Conservation (phyloP, 2,113 vertebrate genomes). For the Myiozetetes cayanensis region DNA sequence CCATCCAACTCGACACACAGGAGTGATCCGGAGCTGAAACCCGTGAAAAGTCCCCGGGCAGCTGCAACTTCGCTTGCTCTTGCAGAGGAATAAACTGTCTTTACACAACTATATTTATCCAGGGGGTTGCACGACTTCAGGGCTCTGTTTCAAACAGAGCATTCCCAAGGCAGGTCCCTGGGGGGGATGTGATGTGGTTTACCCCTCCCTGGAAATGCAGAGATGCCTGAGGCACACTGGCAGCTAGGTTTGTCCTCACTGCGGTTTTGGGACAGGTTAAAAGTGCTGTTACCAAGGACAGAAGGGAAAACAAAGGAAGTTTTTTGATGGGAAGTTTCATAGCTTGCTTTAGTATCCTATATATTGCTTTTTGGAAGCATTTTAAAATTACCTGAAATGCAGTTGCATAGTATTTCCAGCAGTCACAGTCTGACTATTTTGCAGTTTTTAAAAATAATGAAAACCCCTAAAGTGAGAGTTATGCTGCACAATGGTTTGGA, state of each 20-base stretch:
- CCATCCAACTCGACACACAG: neutral
- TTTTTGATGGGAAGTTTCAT: neutral
- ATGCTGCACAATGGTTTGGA: rapidly evolving
- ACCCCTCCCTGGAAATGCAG: neutral
- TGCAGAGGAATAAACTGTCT: neutral
- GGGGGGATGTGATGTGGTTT: neutral
- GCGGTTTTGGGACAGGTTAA: neutral
- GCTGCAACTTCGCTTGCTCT: neutral
- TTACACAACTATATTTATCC: neutral
- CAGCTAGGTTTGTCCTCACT: neutral
- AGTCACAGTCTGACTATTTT: neutral
- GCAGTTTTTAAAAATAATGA: neutral
- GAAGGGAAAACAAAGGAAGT: neutral
- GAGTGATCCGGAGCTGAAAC: neutral
- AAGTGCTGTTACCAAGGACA: rapidly evolving
- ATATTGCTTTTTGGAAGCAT: neutral
- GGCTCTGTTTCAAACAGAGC: neutral
- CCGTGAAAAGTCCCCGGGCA: neutral
- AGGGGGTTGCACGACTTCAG: neutral
- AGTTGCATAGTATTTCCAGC: neutral
- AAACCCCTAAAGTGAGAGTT: neutral
- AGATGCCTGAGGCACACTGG: rapidly evolving
- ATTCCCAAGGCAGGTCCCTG: neutral
- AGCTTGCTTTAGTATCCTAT: neutral
- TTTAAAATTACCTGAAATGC: neutral